Evolutionary conservation across 2,797 vertebrate species (phyloP).

Genomic region (Spea hammondii): DNA sequence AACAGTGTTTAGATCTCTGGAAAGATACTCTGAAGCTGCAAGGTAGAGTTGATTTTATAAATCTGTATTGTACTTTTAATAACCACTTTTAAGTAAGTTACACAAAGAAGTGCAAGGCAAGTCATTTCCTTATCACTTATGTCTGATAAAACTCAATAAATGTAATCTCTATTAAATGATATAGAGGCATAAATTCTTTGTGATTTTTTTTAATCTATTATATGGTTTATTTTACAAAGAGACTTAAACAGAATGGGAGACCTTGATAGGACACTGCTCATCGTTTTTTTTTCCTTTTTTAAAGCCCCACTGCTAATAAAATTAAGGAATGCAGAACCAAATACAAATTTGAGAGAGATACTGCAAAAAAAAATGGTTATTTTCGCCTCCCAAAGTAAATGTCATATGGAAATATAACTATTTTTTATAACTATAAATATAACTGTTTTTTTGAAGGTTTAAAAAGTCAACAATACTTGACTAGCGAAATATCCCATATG

Average conservation of each 20-base stretch:
- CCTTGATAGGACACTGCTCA: not conserved
- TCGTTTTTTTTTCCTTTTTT: too few relatives aligned
- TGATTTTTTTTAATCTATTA: not conserved
- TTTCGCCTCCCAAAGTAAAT: too few relatives aligned
- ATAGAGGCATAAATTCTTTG: constrained; percentile 14
- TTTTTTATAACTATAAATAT: too few relatives aligned
- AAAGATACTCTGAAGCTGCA: constrained; percentile 71
- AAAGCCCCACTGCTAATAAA: too few relatives aligned
- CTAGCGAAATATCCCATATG: too few relatives aligned
- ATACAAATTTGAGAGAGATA: too few relatives aligned
- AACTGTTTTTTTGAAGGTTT: too few relatives aligned
- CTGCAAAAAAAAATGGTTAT: too few relatives aligned
- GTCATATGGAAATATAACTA: too few relatives aligned
- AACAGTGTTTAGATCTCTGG: constrained; percentile 67
- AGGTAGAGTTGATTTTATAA: constrained; percentile 66
- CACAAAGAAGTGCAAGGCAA: constrained; percentile 18
- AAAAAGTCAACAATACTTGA: too few relatives aligned
- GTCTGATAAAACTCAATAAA: constrained; percentile 28
- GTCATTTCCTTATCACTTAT: constrained; percentile 41
- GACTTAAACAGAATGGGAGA: not conserved
- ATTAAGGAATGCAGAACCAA: too few relatives aligned
- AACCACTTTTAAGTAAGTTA: constrained; percentile 45
- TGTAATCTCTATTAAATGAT: constrained; percentile 20
- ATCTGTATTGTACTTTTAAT: constrained; percentile 38
- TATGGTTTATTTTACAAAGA: too few relatives aligned